Evolutionary conservation across 2,113 vertebrate genomes (phyloP), one percentile per base, ranked within the genome.

Genomic region (Onychorhynchus coronatus): DNA sequence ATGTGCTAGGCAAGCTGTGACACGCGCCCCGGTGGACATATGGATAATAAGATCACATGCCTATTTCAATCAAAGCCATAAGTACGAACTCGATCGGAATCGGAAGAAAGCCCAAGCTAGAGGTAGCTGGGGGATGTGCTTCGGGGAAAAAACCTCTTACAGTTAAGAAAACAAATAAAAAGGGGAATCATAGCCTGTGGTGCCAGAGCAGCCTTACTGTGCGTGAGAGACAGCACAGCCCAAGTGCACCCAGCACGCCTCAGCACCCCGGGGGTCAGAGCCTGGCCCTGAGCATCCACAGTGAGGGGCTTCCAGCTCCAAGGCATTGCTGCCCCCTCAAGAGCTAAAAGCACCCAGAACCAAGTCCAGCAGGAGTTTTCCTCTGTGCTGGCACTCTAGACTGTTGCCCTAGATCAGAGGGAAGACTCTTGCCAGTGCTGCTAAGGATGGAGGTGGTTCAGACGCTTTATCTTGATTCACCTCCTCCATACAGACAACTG

Each of bases 1-100:
- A 96, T 96, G 96, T 96, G 96, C 95, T 93, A 96, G 93, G 95
- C 96, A 97, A 97, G 96, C 96, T 97, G 96, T 97, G 96, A 96
- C 96, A 96, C 2, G 76, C 95, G 59, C 93, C 88, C 86, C 12
- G 8, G 93, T 81, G 96, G 96, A 96, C 96, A 96, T 96, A 94
- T 94, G 96, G 96, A 95, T 97, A 96, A 96, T 96, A 93, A 96
- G 96, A 96, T 96, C 95, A 76, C 92, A 96, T 28, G 96, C 80
- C 59, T 97, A 35, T 88, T 93, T 96, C 96, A 95, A 95, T 97
- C 95, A 96, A 91, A 96, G 88, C 92, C 85, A 41, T 91, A 91
- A 97, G 86, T 53, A 97, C 15, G 1, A 92, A 89, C 92, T 94
- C 75, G 91, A 87, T 93, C 91, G 59, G 96, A 89, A 96, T 97